Evolutionary conservation across 2,797 vertebrate species (phyloP).

Genomic region (Anniella stebbinsi): DNA sequence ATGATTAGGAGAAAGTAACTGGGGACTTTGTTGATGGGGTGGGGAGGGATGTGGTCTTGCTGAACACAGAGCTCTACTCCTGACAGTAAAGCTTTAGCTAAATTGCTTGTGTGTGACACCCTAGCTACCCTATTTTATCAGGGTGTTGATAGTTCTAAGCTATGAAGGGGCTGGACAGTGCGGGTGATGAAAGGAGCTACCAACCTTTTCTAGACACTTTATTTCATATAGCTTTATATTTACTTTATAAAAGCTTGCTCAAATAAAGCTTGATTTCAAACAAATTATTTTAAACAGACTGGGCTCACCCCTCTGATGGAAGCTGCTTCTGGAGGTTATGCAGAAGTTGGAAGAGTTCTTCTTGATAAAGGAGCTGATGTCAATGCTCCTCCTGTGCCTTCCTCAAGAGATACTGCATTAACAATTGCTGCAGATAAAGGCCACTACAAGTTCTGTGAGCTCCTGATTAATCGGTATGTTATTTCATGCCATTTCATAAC

Average conservation of each 20-base stretch:
- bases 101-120: neutral
- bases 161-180: neutral
- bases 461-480: constrained; percentile 93
- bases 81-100: neutral
- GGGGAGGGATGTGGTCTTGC: neutral
- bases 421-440: constrained; percentile 99
- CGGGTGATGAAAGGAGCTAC: neutral
- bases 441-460: constrained; percentile 99
- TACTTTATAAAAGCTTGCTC: neutral
- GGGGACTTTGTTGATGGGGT: neutral
- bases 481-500: neutral
- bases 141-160: neutral
- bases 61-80: neutral
- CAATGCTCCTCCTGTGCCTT: constrained; percentile 97
- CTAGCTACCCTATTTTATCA: neutral
- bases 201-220: neutral
- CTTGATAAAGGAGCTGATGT: constrained; percentile 99
- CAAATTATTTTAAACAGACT: constrained; percentile 82
- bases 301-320: constrained; percentile 99
- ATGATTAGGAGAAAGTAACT: neutral
- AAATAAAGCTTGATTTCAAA: neutral
- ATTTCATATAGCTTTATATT: neutral
- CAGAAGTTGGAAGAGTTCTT: constrained; percentile 97
- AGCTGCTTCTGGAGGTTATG: constrained; percentile 97
- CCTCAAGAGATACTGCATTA: constrained; percentile 97